Conservation (phyloP, 2,888 invertebrate species). For the Tachina fera region DNA sequence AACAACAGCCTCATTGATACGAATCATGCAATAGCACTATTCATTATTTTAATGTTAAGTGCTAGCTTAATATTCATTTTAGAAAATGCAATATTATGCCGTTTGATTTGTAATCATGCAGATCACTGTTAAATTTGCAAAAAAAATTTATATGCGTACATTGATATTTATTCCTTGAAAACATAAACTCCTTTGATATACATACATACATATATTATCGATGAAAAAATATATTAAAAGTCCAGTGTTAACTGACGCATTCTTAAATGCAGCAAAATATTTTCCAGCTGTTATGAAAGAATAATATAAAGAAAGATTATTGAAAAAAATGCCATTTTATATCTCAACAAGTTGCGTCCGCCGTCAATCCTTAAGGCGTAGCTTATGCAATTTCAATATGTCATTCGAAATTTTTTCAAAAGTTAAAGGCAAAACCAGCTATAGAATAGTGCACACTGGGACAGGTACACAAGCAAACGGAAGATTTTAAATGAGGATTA, state of each 20-base stretch:
- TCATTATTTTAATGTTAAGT: no score
- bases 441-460: background rate
- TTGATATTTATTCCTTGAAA: background rate
- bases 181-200: background rate
- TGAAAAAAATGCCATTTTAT: constrained; percentile 61
- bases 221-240: constrained; percentile 17
- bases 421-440: background rate
- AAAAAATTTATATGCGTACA: background rate
- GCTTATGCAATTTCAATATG: background rate
- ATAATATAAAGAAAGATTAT: constrained; percentile 23
- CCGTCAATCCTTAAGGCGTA: constrained; percentile 49
- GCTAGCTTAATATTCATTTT: no score
- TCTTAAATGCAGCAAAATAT: background rate
- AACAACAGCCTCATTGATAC: no score
- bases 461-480: background rate
- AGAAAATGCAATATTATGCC: no score
- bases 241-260: constrained; percentile 19
- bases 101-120: no score
- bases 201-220: constrained; percentile 20
- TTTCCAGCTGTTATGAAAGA: background rate
- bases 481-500: no score
- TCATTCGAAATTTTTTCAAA: background rate
- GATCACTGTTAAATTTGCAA: no score
- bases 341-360: constrained; percentile 37
- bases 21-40: no score